A percentile compares a stretch with the other conserved stretches of the same genome.
These are phyloP conservation scores for Diabrotica virgifera DNA, from an alignment of 1,140 invertebrate genomes.

Conservation along the genomic window DNA sequence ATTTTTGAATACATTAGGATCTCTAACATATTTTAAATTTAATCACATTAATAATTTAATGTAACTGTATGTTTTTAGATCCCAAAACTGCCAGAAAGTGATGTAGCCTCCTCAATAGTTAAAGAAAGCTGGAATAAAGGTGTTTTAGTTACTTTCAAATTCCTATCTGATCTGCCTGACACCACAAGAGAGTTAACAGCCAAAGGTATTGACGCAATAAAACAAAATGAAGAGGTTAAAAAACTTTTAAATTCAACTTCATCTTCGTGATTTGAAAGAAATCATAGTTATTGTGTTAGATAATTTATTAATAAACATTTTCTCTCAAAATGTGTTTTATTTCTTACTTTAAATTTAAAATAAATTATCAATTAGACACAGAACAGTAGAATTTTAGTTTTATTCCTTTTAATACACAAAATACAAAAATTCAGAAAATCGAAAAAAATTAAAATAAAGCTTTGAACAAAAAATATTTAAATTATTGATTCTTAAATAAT, in stretches of 20 bases:
- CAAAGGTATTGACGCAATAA: slow-evolving; percentile 34
- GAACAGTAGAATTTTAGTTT: too few species aligned
- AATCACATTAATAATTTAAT: background rate
- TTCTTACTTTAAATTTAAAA: too few species aligned
- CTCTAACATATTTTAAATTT: background rate
- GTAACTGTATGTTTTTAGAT: slow-evolving; percentile 45
- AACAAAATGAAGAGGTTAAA: slow-evolving; percentile 35
- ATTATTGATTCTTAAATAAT: too few species aligned
- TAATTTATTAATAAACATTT: too few species aligned
- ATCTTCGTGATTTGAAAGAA: slow-evolving; percentile 14
- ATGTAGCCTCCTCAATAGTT: slow-evolving; percentile 45
- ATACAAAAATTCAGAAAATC: too few species aligned
- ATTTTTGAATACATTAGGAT: background rate
- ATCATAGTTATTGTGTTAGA: background rate
- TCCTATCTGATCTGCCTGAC: slow-evolving; percentile 52
- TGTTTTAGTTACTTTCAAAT: slow-evolving; percentile 53
- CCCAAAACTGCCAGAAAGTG: slow-evolving; percentile 53
- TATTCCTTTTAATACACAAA: too few species aligned
- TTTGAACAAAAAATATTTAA: too few species aligned
- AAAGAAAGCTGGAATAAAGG: slow-evolving; percentile 58
- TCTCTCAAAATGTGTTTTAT: too few species aligned
- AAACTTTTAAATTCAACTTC: slow-evolving; percentile 35
- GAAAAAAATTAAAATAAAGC: too few species aligned
- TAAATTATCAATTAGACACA: too few species aligned
- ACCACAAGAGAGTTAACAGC: slow-evolving; percentile 47